Evolutionary conservation across 2,113 vertebrate genomes (phyloP), one percentile per base, ranked within the genome.

Genomic region (Sylvietta virens): DNA sequence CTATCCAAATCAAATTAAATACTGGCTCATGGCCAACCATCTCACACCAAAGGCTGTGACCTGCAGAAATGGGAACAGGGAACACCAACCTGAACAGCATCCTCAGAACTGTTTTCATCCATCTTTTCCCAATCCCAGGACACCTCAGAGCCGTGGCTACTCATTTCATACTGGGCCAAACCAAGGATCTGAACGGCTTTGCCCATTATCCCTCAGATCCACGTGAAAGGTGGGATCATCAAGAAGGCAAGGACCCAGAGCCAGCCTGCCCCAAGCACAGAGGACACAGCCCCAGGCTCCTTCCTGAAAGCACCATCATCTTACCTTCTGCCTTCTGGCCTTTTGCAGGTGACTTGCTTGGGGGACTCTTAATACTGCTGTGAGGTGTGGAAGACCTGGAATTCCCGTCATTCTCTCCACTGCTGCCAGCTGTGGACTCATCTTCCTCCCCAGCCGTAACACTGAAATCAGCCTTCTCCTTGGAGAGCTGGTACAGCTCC

Each of bases 401-500:
- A 92, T 94, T 98, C 11, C 98, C 98, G 22, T 98, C 98, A 1
- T 98, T 99, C 96, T 99, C 99, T 3, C 98, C 98, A 26, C 82
- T 97, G 96, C 98, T 98, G 91, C 97, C 98, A 4, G 99, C 98
- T 0, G 96, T 82, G 9, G 99, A 99, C 70, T 97, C 97, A n/a
- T 98, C 98, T 69, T 99, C 99, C 4, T 99, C 98, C 7, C 98
- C 97, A 2, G 98, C 97, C 3, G 82, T 97, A 50, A 99, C 97
- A 21, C 87, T 97, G 73, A 99, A 99, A 96, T 99, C 98, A 1
- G 97, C 97, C 87, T 98, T 98, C 95, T 99, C 99, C 93, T 99
- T 99, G 24, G 99, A 99, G 69, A 99, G 97, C 14, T 99, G 98
- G 97, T 98, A 99, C 61, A 99, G 98, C 85, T 99, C 99, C 99